Base-by-base conservation (phyloP, 2,888 invertebrate genomes). In the Hypselothyrea guttata region DNA sequence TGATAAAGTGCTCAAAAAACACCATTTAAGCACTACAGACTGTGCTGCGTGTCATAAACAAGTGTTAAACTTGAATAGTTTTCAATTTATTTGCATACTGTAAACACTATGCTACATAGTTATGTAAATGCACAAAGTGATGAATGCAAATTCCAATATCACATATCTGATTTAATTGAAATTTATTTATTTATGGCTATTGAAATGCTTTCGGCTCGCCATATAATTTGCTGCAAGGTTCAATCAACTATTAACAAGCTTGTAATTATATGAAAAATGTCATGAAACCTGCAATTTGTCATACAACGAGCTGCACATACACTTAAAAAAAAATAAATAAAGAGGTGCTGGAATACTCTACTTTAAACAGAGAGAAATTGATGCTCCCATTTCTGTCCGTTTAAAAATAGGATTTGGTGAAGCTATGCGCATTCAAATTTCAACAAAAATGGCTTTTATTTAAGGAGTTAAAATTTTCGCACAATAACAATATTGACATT, bases 1-100 rank as follows among this genome's bases (percentile, higher is more conserved):
- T 66, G 78, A 84, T 77, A 81, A 84, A 77, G 51, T 58, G 52
- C 31, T 66, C 48, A 35, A 62, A 44, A 27, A 31, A 53, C 37
- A 33, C 57, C 46, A 11, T 45, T 46, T 4, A 35, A 52, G 13
- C 45, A 55, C 34, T 49, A 9, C 16, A 33, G 40, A 56, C 37
- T 42, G 34, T 12, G 7, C 4, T 9, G 9, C 12, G 18, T 9
- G n/a, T 11, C 28, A 53, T 41, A 31, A 49, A 35, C 41, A 31
- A 22, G 34, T 8, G 40, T 15, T 13, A 34, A 22, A 11, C 40
- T 47, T 53, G 4, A 35, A 49, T 37, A 8, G 13, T 7, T 12
- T 7, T 13, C 12, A 22, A 33, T 22, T 37, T 8, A 37, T 13
- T 37, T 28, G 8, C 31, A 33, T 30, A 22, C 7, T n/a, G 41